Base-by-base conservation (phyloP, 2,113 vertebrate species). In the Eclectus roratus region DNA sequence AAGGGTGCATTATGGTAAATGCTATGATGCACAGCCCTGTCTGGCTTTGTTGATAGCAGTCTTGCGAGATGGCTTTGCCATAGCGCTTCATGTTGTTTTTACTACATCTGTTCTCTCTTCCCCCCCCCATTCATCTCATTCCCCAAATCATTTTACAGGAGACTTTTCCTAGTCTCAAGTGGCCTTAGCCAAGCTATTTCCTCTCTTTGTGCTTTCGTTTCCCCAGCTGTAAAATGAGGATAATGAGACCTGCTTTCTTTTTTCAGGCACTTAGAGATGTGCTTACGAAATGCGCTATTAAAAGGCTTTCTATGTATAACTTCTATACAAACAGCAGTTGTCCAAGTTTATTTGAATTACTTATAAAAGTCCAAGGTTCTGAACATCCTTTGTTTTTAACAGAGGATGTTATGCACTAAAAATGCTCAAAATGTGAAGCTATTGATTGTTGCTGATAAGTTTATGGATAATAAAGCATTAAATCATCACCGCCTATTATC, bases 391-490 rank as follows among this genome's bases (percentile, higher is more conserved):
- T 96, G 87, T 96, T 96, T 95, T 89, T 93, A 85, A 71, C n/a
- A 70, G 84, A 93, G 93, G 85, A 93, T 93, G 89, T 93, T 96
- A 95, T 94, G 88, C 77, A 79, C 69, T 52, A 92, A 85, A 95
- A 96, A 64, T 50, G 68, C 89, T 94, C 85, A 85, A 91, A 95
- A 94, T 91, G 63, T 56, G 69, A 91, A 94, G 73, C 84, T 95
- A 96, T 95, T 91, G 96, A 96, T 94, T 73, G 86, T 86, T 91
- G 73, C 83, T 89, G 89, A 84, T 96, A 94, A 92, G 81, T 89
- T 94, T 92, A 93, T 94, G 80, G 95, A 91, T 96, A 89, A 93
- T 96, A 88, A 96, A 89, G 70, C 87, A 97, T 89, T 95, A 95
- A 95, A 88, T 96, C 90, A 93, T 93, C 66, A 53, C 84, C 0